Percentiles rank a stretch among this genome's conserved stretches.
Evolutionary conservation across 1,140 invertebrate species (phyloP).

Genomic region (Calosoma granatense): DNA sequence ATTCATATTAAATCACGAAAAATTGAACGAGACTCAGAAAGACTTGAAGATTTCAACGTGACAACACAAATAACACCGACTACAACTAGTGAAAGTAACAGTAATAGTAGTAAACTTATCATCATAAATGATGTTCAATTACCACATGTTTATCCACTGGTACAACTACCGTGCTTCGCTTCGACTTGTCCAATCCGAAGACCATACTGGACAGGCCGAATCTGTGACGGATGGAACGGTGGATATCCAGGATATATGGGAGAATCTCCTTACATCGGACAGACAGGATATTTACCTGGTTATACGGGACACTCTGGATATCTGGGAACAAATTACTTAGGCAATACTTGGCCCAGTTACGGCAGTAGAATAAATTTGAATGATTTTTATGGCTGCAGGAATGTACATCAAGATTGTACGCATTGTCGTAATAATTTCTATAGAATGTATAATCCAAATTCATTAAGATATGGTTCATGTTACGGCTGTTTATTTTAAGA

Average conservation of each 20-base stretch:
- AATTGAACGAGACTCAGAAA: no score
- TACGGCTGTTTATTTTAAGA: constrained; percentile 10
- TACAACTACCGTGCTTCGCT: neutral
- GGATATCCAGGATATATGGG: no score
- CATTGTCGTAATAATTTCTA: neutral
- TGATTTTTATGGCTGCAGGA: neutral
- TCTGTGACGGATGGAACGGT: neutral
- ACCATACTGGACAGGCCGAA: neutral
- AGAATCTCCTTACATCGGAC: neutral
- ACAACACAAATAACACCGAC: neutral
- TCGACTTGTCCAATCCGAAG: neutral
- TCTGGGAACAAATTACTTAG: neutral
- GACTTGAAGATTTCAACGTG: neutral
- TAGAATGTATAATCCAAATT: constrained; percentile 1
- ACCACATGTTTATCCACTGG: neutral
- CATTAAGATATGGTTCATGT: neutral
- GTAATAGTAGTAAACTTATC: neutral
- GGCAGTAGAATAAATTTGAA: neutral
- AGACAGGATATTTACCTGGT: no score
- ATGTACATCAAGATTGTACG: constrained; percentile 9
- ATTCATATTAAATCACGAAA: no score
- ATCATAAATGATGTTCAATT: neutral
- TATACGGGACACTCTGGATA: neutral
- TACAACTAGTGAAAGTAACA: neutral
- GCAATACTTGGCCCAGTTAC: neutral